A percentile compares a stretch with the other conserved stretches of the same genome.
Evolutionary conservation across 2,113 vertebrate genomes (phyloP).

Genomic region (Thinocorus orbignyianus): DNA sequence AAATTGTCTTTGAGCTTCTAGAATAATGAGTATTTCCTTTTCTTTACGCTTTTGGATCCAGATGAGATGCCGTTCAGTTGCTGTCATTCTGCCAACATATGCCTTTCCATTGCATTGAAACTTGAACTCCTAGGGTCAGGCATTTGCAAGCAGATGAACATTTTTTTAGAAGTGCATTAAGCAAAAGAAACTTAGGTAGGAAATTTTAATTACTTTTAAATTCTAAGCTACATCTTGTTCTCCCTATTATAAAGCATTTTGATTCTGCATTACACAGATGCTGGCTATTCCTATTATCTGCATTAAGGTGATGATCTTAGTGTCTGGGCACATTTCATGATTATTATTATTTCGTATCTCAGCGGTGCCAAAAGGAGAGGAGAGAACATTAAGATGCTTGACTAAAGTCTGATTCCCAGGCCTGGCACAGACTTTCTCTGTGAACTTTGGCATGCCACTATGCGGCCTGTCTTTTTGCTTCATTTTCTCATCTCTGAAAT

Average conservation of each 20-base stretch:
- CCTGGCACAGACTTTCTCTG: not conserved
- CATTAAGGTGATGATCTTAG: slow-evolving; percentile 52
- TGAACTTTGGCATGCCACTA: slow-evolving; percentile 9
- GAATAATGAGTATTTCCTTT: slow-evolving; percentile 75
- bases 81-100: slow-evolving; percentile 51
- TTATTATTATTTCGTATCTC: slow-evolving; percentile 47
- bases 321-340: slow-evolving; percentile 7
- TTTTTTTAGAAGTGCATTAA: slow-evolving; percentile 56
- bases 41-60: slow-evolving; percentile 75
- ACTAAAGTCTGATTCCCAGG: not conserved
- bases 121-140: slow-evolving; percentile 49
- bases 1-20: slow-evolving; percentile 71
- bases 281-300: slow-evolving; percentile 36
- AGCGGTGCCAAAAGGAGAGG: slow-evolving; percentile 31
- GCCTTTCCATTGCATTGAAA: slow-evolving; percentile 42
- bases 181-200: slow-evolving; percentile 52
- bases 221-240: slow-evolving; percentile 31
- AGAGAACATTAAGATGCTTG: not conserved
- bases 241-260: slow-evolving; percentile 42
- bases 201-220: slow-evolving; percentile 69
- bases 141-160: not conserved
- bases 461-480: not conserved
- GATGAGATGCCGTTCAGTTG: slow-evolving; percentile 51
- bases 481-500: slow-evolving; percentile 21
- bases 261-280: slow-evolving; percentile 12